Evolutionary conservation across 2,113 vertebrate genomes (phyloP), one percentile per base, ranked within the genome.

Genomic region (Nothoprocta pentlandii): DNA sequence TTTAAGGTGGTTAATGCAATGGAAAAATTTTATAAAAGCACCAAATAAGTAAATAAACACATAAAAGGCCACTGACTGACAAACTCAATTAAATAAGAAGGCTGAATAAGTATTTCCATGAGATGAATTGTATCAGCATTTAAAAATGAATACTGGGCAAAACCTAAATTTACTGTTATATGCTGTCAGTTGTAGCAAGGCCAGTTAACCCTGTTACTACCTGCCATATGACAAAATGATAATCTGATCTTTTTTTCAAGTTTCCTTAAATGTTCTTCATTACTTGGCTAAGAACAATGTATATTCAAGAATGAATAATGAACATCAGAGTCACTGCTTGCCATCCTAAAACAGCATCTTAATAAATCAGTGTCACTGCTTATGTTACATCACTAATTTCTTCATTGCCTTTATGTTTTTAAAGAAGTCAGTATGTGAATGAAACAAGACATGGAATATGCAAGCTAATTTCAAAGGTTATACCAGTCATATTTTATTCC

Each of bases 31-130:
- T 64, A 66, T 97, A 83, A 97, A 97, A 91, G 81, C 96, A 93
- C 67, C 83, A 97, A 97, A 97, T 96, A 98, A 96, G 91, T 97
- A 98, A 97, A 97, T 97, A 98, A 95, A 97, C 97, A 96, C 80
- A 96, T 42, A 93, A 97, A 83, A 95, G 30, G 44, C 93, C 86
- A 94, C 71, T 86, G 88, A 83, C 64, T 96, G 44, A 53, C 93
- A 85, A 97, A 96, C 92, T 97, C 92, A 91, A 82, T 95, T 93
- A 85, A 94, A 91, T 87, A 77, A 90, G 97, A 95, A 91, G 69
- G 46, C 80, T 89, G 73, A 95, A 87, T 62, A 78, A 88, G 34
- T 93, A 75, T 95, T 95, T 96, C 42, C 63, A 88, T 86, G 54
- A 78, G 34, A 85, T 90, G 62, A 96, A 73, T 21, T 44, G 5